A percentile compares a stretch with the other conserved stretches of the same genome.
These are phyloP conservation scores for Choreutis nemorana DNA, from an alignment of 2,888 invertebrate species.

Conservation along the genomic window DNA sequence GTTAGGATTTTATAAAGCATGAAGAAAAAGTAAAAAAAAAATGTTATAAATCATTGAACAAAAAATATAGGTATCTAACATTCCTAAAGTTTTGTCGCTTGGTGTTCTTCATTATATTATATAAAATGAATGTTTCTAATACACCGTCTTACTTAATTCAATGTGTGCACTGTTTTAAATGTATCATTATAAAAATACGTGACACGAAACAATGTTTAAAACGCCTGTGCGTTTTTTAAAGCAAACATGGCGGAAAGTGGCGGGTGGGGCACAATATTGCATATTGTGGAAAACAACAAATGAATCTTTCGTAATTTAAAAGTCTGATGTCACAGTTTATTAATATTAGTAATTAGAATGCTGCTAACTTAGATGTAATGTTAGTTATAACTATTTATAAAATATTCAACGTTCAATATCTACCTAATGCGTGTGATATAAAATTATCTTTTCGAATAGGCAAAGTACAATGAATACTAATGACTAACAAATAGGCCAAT, in stretches of 20 bases:
- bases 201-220: too few species aligned
- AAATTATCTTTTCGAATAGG: constrained; percentile 62
- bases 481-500: constrained; percentile 52
- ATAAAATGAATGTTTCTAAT: too few species aligned
- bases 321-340: constrained; percentile 26
- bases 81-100: too few species aligned
- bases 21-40: too few species aligned
- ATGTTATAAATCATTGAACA: too few species aligned
- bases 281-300: constrained; percentile 18
- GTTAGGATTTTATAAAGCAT: too few species aligned
- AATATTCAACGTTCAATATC: constrained; percentile 42
- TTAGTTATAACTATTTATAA: constrained; percentile 37
- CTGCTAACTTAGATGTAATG: constrained; percentile 11
- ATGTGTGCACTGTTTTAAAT: constrained; percentile 12
- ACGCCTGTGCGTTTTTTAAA: constrained; percentile 11
- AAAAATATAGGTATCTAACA: too few species aligned
- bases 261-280: constrained; percentile 25
- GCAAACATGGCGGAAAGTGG: too few species aligned
- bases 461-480: constrained; percentile 58
- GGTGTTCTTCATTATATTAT: too few species aligned
- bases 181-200: constrained; percentile 4
- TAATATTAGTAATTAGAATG: constrained; percentile 10
- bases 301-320: constrained; percentile 21
- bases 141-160: too few species aligned
- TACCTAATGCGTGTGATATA: constrained; percentile 63